phyloP scores from a whole-genome alignment of 2,113 vertebrate species.

The Caracal caracal region DNA sequence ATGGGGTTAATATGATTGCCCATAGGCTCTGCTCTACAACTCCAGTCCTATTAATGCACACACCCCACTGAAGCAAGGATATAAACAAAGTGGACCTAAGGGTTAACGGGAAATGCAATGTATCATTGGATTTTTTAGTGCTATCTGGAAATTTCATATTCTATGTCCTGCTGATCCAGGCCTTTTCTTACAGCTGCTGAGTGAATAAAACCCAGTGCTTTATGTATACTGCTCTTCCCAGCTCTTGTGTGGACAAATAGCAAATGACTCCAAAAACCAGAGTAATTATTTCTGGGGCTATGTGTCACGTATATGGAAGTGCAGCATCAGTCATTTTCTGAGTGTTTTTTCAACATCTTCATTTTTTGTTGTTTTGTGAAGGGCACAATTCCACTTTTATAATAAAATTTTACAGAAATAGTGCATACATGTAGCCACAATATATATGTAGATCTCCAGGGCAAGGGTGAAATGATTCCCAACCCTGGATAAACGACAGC shows the following conservation, averaged over 20 bases:
- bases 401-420: background rate
- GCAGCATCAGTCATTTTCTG: background rate
- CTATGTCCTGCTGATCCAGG: background rate
- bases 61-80: background rate
- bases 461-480: background rate
- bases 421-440: background rate
- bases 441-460: background rate
- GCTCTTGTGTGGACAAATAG: background rate
- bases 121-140: background rate
- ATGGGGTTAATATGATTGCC: background rate
- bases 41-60: background rate
- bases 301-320: background rate
- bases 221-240: background rate
- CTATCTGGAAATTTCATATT: background rate
- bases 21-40: background rate
- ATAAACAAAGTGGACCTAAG: too few species aligned
- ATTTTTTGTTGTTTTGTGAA: background rate
- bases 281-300: background rate
- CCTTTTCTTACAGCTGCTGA: background rate
- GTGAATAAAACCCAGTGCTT: background rate
- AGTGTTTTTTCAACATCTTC: background rate
- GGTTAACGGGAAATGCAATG: background rate
- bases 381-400: background rate
- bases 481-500: background rate
- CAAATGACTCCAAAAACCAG: background rate